Percentiles rank a stretch among this genome's conserved stretches.
Conservation (phyloP, 2,113 vertebrate species). For the Callorhinus ursinus region DNA sequence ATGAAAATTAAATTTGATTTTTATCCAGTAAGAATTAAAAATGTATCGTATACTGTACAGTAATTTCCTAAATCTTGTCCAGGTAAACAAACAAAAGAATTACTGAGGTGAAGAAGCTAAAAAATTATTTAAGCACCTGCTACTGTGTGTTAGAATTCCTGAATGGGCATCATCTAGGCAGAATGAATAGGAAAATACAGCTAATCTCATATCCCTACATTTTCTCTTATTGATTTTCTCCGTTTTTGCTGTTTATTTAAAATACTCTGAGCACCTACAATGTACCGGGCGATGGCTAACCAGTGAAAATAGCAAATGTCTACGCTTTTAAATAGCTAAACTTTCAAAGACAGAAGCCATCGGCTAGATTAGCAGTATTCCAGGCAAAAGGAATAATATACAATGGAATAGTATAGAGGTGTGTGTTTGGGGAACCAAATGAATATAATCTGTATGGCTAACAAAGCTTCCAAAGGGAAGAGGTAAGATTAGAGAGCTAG, state of each 20-base stretch:
- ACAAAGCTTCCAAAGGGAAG: not conserved
- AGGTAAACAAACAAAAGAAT: conserved; percentile 44
- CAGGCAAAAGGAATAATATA: not conserved
- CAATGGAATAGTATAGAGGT: not conserved
- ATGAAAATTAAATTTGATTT: conserved; percentile 67
- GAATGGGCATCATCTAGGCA: not conserved
- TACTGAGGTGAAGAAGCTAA: not conserved
- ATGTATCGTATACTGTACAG: conserved; percentile 34
- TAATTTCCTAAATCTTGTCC: conserved; percentile 53
- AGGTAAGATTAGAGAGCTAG: not conserved
- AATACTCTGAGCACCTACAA: not conserved
- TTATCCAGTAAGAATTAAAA: conserved; percentile 67
- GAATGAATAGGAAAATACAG: not conserved
- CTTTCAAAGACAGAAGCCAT: not conserved
- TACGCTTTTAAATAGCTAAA: not conserved
- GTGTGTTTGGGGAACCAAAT: not conserved
- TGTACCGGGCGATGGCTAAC: not conserved
- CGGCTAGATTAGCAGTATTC: not conserved
- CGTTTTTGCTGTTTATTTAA: not conserved
- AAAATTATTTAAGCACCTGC: not conserved
- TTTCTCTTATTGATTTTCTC: not conserved
- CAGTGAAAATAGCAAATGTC: not conserved
- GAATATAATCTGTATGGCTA: not conserved
- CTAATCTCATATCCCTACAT: not conserved
- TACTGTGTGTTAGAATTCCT: not conserved